These are phyloP conservation scores for Apotomis capreana DNA, from an alignment of 2,888 invertebrate genomes.

Conservation along the genomic window DNA sequence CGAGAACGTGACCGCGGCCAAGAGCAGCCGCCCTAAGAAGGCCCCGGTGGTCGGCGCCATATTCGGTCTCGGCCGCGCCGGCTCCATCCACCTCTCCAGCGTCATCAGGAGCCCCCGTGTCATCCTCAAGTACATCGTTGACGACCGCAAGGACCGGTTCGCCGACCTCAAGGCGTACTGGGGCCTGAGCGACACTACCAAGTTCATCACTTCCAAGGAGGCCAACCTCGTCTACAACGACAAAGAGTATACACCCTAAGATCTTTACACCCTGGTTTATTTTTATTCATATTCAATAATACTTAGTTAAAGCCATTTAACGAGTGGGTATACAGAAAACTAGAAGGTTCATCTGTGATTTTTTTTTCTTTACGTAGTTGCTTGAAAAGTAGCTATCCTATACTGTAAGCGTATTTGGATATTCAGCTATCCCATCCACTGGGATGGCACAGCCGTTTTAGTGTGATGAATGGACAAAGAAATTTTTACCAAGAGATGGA, in stretches of 20 bases:
- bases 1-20: conserved; percentile 64
- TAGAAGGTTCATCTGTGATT: too few relatives aligned
- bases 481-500: too few relatives aligned
- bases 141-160: conserved; percentile 76
- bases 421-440: too few relatives aligned
- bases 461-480: too few relatives aligned
- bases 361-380: too few relatives aligned
- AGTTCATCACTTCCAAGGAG: conserved; percentile 76
- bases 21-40: conserved; percentile 49
- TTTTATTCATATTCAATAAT: too few relatives aligned
- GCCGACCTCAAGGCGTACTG: conserved; percentile 75
- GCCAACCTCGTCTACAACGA: conserved; percentile 79
- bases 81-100: conserved; percentile 83
- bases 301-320: too few relatives aligned
- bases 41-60: conserved; percentile 75
- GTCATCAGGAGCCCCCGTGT: conserved; percentile 76
- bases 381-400: too few relatives aligned
- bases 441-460: too few relatives aligned
- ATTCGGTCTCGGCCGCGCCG: conserved; percentile 85
- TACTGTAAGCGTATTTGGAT: too few relatives aligned
- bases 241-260: conserved; percentile 78
- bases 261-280: background rate
- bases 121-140: conserved; percentile 82
- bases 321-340: too few relatives aligned
- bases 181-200: conserved; percentile 72